Evolutionary conservation across 2,797 vertebrate genomes (phyloP), one percentile per base, ranked within the genome.

Genomic region (Hemitrygon akajei): DNA sequence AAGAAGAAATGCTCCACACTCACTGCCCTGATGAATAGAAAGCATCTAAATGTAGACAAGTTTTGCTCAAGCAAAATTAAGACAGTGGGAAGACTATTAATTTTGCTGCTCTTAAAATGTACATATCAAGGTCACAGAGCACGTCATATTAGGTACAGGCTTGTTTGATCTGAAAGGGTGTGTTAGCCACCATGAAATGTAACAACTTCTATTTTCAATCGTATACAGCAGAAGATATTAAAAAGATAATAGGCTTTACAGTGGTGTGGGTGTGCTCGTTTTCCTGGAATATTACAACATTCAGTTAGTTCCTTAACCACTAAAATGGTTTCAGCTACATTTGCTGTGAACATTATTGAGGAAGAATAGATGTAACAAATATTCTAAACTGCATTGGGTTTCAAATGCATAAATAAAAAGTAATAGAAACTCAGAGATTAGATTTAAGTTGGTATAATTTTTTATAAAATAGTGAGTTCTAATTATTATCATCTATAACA

Each of bases 101-200:
- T 87, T 94, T 84, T 10, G 84, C 93, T 75, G 47, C 22, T 71
- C 30, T 94, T 58, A 75, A 87, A 60, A 73, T 89, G 56, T 94
- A 91, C 69, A 77, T 86, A 77, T 76, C 82, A 94, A 94, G 93
- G 93, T 94, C 93, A 94, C 82, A 89, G 56, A 94, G 75, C 93
- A 89, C 60, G 47, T 91, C 73, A 76, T 87, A 94, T 94, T 91
- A 87, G 82, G 40, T 89, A 60, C 93, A 76, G n/a, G 40, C 75
- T 89, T 87, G 82, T 89, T 94, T 73, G 66, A 89, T 94, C 37
- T 87, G 81, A 94, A 94, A 87, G 60, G 47, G 69, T 89, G 30
- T 7, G 47, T 86, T 73, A 73, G 18, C 47, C 69, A 94, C 71
- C 47, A 2, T 93, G 91, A 93, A 93, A 93, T 76, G 71, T 93